Percentiles rank a stretch among this genome's conserved stretches.
phyloP scores from a whole-genome alignment of 2,797 vertebrate genomes.

The Pteronotus mesoamericanus region DNA sequence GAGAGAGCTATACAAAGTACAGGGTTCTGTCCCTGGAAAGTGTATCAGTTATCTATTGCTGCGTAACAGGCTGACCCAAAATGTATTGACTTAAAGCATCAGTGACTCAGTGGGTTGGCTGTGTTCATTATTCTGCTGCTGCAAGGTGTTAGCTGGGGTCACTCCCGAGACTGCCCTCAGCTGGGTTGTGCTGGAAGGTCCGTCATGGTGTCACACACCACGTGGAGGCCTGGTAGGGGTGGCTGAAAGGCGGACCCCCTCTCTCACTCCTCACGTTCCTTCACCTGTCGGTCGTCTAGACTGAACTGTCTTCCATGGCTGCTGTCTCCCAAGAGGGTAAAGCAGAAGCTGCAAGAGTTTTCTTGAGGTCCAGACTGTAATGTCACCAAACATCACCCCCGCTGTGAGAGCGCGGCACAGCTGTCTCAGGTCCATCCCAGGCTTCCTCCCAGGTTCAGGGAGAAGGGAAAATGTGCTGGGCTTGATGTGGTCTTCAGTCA shows the following conservation, averaged over 20 bases:
- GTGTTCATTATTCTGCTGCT: background rate
- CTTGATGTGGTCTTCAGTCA: background rate
- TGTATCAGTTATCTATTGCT: background rate
- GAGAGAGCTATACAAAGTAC: background rate
- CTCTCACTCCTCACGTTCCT: background rate
- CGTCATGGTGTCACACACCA: fast-evolving
- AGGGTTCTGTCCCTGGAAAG: background rate
- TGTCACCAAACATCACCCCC: background rate
- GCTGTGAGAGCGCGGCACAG: background rate
- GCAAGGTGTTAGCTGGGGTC: background rate
- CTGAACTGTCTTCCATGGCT: background rate
- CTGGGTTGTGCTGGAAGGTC: background rate
- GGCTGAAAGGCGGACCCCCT: background rate
- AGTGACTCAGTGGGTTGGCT: background rate
- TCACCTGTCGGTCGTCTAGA: background rate
- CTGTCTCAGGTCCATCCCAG: background rate
- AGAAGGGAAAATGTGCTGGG: too few species aligned
- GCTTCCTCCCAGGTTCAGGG: background rate
- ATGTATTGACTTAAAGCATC: background rate
- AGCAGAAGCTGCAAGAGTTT: background rate
- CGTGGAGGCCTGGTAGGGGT: background rate
- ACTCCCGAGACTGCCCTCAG: background rate
- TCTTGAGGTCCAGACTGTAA: background rate
- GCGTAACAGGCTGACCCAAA: background rate
- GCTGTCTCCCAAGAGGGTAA: background rate